Evolutionary conservation across 2,797 vertebrate species (phyloP), one percentile per base, ranked within the genome.

Genomic region (Sciaenops ocellatus): DNA sequence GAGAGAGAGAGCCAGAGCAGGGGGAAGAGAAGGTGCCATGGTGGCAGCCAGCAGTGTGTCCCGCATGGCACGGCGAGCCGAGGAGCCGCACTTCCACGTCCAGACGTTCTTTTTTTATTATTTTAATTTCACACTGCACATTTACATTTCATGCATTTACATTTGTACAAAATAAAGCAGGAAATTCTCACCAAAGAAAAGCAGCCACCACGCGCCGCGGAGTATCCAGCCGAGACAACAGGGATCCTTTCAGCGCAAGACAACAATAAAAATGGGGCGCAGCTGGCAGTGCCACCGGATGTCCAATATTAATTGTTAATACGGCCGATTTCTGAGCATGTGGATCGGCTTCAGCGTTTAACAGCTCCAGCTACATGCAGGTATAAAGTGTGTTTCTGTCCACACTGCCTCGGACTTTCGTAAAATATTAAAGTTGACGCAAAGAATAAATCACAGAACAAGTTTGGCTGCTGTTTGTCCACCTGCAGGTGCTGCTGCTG

Each of bases 281-380:
- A 94, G 93, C 92, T 93, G 93, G 92, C 90, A 92, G 26, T 90
- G 90, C 91, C 93, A 90, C 91, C 93, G 91, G 91, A 94, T 94
- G 93, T 92, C 92, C 91, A 89, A 90, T 81, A 93, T 92, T 91
- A 92, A 93, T 91, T 83, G 88, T 92, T 92, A 92, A 90, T 92
- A 86, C 63, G 79, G 74, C 57, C 59, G 77, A 80, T 90, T 75
- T 83, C 3, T 50, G 80, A 74, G 83, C 82, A 41, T 67, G 76
- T 73, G 82, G 69, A 13, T 83, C 60, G 44, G 65, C 76, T 51
- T 9, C 52, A 11, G 22, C 46, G 64, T 44, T 42, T 10, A 11
- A 55, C 64, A 9, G 48, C 11, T 55, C 30, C 74, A 4, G 62
- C 24, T 18, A 1, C 59, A 0, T 1, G 50, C 67, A 42, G 52